Evolutionary conservation across 2,113 vertebrate genomes (phyloP), one percentile per base, ranked within the genome.

Genomic region (Psittacula cyanocephala): DNA sequence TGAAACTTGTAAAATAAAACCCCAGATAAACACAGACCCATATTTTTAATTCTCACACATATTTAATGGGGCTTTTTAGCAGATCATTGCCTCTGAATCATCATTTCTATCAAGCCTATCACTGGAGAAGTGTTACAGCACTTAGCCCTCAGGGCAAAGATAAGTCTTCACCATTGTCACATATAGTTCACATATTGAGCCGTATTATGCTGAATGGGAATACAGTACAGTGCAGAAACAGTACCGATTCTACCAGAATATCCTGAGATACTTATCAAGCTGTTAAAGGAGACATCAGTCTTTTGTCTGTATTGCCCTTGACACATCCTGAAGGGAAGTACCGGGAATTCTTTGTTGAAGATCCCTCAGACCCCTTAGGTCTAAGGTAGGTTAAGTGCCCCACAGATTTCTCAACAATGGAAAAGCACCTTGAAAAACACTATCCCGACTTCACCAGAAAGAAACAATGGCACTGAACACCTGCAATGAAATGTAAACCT

Each of bases 221-320:
- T 97, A 97, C 95, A 93, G 97, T 89, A 98, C 96, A 96, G 96
- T 96, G 97, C 92, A 98, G 97, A 97, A 97, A 98, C 97, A 98
- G 97, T 97, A 98, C 96, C 89, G 97, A 98, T 97, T 98, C 96
- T 93, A 81, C 89, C 97, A 97, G 97, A 98, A 98, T 98, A 98
- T 96, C 96, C 97, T 96, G 96, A 98, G 98, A 98, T 98, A 97
- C 98, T 98, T 98, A 99, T 99, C 98, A 97, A 91, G 91, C 96
- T 97, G 97, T 97, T 98, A 98, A 98, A 98, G 98, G 97, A 99
- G 98, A 98, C 98, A 98, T 98, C 98, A 96, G 95, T 98, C 98
- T 98, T 98, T 98, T 98, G 98, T 98, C 98, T 98, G 98, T 96
- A 97, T 98, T 98, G 98, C 98, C 98, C 98, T 98, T 98, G 98